Evolutionary conservation across 2,888 invertebrate genomes (phyloP).

Genomic region (Cordilura impudica): DNA sequence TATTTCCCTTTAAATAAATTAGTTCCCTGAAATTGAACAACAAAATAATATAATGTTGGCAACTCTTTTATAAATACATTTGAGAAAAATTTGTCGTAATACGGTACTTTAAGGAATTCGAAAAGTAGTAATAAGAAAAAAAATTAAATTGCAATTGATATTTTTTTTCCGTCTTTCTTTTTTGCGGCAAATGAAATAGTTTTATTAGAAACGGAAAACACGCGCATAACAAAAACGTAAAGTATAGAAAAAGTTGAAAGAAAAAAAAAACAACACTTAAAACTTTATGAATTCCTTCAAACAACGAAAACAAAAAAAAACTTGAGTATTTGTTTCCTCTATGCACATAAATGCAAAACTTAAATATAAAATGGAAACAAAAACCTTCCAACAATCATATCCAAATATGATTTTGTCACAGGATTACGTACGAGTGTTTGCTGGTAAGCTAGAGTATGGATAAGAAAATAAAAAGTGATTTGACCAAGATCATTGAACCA

Average conservation of each 20-base stretch:
- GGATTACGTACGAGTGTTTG: conserved; percentile 18
- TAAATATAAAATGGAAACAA: not conserved
- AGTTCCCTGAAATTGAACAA: no score
- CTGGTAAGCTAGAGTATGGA: conserved; percentile 33
- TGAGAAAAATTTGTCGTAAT: conserved; percentile 12
- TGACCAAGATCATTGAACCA: conserved; percentile 73
- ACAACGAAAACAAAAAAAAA: conserved; percentile 27
- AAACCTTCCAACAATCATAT: conserved; percentile 17
- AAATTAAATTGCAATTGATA: conserved; percentile 56
- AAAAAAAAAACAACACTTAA: conserved; percentile 44
- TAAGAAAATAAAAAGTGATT: conserved; percentile 58
- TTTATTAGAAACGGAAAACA: conserved; percentile 61
- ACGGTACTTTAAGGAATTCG: conserved; percentile 9
- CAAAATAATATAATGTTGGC: conserved; percentile 17
- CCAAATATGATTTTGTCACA: conserved; percentile 34
- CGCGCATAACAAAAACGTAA: conserved; percentile 50
- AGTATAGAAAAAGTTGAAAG: conserved; percentile 51
- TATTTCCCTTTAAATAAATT: no score
- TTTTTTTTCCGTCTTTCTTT: conserved; percentile 11
- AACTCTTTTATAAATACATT: conserved; percentile 39
- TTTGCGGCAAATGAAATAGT: conserved; percentile 55
- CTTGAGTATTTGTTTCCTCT: conserved; percentile 47
- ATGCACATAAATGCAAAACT: conserved; percentile 8
- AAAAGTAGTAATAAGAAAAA: not conserved
- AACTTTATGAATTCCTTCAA: conserved; percentile 54